Base-by-base conservation (phyloP, 1,140 invertebrate genomes). In the Drosophila serrata region DNA sequence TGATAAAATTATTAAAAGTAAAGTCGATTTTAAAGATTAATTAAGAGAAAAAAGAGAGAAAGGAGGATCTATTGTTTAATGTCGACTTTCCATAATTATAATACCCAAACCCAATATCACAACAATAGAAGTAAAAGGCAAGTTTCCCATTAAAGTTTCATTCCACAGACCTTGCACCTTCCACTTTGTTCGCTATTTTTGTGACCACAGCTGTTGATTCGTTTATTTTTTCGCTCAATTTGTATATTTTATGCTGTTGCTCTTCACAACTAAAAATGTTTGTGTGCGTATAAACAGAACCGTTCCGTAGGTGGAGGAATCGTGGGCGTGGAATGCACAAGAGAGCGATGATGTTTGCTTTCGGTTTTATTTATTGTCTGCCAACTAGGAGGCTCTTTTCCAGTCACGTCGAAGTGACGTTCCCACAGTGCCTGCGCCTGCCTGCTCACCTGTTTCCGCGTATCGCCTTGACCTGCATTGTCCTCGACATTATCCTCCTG, bases 391-490 rank as follows among this genome's bases (percentile, higher is more conserved):
- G 45, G 49, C 69, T 63, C 48, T 45, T 73, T 49, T 46, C 27
- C 27, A 75, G 61, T 27, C 40, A 45, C 19, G 40, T 43, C 39
- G 24, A n/a, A 49, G 58, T 61, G 43, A 5, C 45, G 22, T 29
- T 49, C 29, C 37, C 24, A 27, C 19, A 42, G 57, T 33, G 31
- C 31, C 19, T 51, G 42, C 15, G 15, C 46, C 15, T 29, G 46
- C n/a, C 4, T 4, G 49, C 58, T 42, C 75, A 77, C 48, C 63
- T 60, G 64, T 43, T 60, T 68, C 75, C 49, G 42, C 63, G 15
- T 15, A 17, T 65, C 51, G 59, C 79, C 75, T 88, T 86, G 82
- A 87, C 79, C 79, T 75, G 75, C 49, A 56, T 70, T 82, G 79
- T 82, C 75, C 82, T 82, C 70, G 79, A 67, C 79, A 75, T 68